These are phyloP conservation scores for Coendou prehensilis DNA, from an alignment of 2,797 vertebrate genomes.

Conservation along the genomic window DNA sequence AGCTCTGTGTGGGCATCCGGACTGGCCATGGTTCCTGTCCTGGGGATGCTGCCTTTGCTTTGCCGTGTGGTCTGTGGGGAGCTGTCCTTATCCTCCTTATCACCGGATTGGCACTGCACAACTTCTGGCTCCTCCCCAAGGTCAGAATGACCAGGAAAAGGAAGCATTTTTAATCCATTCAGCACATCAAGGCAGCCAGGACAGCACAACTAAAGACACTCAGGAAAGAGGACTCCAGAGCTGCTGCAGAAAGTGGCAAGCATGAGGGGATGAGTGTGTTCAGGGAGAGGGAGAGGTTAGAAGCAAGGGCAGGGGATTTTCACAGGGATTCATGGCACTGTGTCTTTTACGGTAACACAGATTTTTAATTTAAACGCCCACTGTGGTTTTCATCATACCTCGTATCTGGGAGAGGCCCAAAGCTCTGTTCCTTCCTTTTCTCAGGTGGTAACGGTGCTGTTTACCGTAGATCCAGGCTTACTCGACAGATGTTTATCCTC, in stretches of 20 bases:
- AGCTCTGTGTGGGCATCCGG: accelerated
- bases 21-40: no score
- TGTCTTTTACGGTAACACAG: no score
- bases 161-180: not conserved
- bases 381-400: not conserved
- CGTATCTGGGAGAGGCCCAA: not conserved
- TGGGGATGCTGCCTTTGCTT: not conserved
- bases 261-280: not conserved
- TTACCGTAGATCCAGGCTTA: not conserved
- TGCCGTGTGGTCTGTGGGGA: not conserved
- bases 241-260: not conserved
- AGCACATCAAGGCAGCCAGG: not conserved
- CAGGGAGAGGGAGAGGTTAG: not conserved
- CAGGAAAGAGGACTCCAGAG: not conserved
- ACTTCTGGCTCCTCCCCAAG: not conserved
- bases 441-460: not conserved
- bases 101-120: not conserved
- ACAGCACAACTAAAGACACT: not conserved
- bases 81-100: not conserved
- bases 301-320: not conserved
- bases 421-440: not conserved
- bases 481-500: not conserved
- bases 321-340: not conserved
- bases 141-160: not conserved
- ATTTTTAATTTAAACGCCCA: not conserved